Evolutionary conservation across 1,140 invertebrate genomes (phyloP), one percentile per base, ranked within the genome.

Genomic region (Solenopsis invicta): DNA sequence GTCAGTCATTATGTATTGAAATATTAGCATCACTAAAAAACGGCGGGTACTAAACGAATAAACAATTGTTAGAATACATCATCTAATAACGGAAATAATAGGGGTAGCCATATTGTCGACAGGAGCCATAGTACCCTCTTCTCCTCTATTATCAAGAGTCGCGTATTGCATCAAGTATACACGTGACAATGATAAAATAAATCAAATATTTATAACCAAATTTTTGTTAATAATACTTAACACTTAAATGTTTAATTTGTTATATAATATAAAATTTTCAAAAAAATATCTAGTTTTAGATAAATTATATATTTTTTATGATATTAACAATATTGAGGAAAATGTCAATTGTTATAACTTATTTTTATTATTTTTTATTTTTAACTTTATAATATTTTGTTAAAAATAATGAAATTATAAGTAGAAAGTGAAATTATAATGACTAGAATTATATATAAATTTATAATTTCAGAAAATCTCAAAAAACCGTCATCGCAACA

Each of bases 381-480:
- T 37, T 67, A 41, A 24, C n/a, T n/a, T 56, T 18, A n/a, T 37
- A 64, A 34, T 34, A 62, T n/a, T 77, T 64, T 50, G 13, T 78
- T 62, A 16, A 66, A 69, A 45, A 67, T 80, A 52, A 66, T 66
- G 18, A 6, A 6, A 41, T 41, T 41, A 6, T 41, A 41, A 41
- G 8, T 41, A 41, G 41, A 6, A 71, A 9, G 29, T 29, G 2
- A 59, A 56, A 9, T 34, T 50, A 21, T 21, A 21, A 29, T 41
- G 8, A 41, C 16, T 6, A 74, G 12, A 61, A n/a, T 74, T 74
- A 41, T 45, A 48, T 24, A 18, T 54, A 10, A 18, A 29, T 76
- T 56, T 74, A 82, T 77, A 85, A 18, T 92, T 91, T 87, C 37
- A 92, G 92, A 85, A 9, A 76, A 85, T 24, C 50, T 16, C 0